Base-by-base conservation (phyloP, 2,888 invertebrate genomes). In the Brachypterus glaber region DNA sequence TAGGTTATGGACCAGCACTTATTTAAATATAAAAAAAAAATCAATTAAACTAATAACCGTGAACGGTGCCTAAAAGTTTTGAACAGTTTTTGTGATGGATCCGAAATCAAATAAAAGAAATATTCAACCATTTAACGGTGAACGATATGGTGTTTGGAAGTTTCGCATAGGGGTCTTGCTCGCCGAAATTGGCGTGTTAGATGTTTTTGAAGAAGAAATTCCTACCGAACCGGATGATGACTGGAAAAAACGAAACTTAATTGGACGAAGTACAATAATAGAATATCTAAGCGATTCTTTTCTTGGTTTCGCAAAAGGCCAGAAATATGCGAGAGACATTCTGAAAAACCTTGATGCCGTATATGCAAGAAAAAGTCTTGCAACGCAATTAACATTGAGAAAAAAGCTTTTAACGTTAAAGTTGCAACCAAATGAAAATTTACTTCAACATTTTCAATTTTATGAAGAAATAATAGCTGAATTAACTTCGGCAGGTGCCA, bases 391-490 rank as follows among this genome's bases (percentile, higher is more conserved):
- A 18, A 39, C 46, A 3, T 24, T 51, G 9, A 37, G 51, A 17
- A 58, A 52, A 41, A 44, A 42, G 37, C 31, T 55, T 18, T 39
- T 52, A 9, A 30, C 13, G 4, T 35, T 52, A 15, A 52, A 53
- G 43, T 40, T 50, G 5, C 27, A 45, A 33, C 42, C 41, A 17
- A 41, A 47, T 25, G 43, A 32, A 18, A 5, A 37, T 7, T 29
- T 54, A 15, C 39, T 37, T 18, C 52, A 48, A 26, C 60, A 51
- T 53, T 61, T 60, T 18, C 13, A 8, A 2, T 32, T 13, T 7
- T 63, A 64, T 44, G 62, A 64, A 36, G 52, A 59, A 17, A 24
- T 60, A 8, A 49, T 63, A 1, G 45, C 48, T 5, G 59, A 63
- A 34, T 45, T 64, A 27, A n/a, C 46, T 4, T 50, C 57, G 1